These are phyloP conservation scores for Ophion slaviceki DNA, from an alignment of 2,888 invertebrate species.

Conservation along the genomic window DNA sequence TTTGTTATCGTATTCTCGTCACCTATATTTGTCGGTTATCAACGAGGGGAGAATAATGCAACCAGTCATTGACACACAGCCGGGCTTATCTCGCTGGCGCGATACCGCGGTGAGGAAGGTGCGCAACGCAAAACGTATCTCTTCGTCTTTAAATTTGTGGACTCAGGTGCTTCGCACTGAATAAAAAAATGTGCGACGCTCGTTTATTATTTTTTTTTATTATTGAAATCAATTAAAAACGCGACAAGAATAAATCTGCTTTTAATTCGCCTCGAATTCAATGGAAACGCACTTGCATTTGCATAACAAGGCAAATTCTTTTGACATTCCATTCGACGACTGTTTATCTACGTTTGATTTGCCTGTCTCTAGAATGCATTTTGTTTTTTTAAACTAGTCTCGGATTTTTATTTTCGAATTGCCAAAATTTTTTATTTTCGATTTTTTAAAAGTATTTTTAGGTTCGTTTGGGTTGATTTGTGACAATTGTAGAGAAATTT, in stretches of 20 bases:
- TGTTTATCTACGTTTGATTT: no score
- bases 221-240: background rate
- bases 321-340: background rate
- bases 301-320: background rate
- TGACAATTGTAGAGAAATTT: no score
- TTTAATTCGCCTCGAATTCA: background rate
- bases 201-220: background rate
- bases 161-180: background rate
- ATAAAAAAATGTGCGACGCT: background rate
- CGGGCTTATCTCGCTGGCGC: slow-evolving; percentile 20
- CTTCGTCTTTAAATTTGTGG: background rate
- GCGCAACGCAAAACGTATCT: background rate
- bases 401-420: no score
- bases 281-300: background rate
- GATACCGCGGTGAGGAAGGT: slow-evolving; percentile 1
- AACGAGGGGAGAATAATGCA: slow-evolving; percentile 27
- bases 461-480: no score
- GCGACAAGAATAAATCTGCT: background rate
- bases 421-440: no score
- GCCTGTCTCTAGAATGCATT: no score
- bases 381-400: no score
- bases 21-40: slow-evolving; percentile 41
- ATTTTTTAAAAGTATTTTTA: no score
- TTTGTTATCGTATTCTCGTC: slow-evolving; percentile 27
- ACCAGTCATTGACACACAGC: slow-evolving; percentile 45